These are phyloP conservation scores for Pseudonaja textilis DNA, from an alignment of 2,113 vertebrate species.

Conservation along the genomic window DNA sequence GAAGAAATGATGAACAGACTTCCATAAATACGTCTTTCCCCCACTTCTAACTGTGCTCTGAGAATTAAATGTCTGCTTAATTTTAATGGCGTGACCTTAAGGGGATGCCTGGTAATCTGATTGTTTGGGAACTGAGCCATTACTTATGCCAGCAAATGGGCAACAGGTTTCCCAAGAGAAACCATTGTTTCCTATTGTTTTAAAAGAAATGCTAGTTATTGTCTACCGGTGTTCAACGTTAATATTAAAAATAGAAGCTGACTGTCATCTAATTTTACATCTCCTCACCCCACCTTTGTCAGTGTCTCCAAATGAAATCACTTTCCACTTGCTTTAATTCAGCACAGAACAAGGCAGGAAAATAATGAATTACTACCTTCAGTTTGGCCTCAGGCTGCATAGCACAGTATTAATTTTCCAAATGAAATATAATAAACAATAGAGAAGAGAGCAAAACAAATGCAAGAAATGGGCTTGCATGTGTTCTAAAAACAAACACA, in stretches of 20 bases:
- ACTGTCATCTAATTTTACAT: not conserved
- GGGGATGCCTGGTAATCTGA: too few species aligned
- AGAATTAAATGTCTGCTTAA: not conserved
- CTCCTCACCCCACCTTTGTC: not conserved
- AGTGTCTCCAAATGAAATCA: slow-evolving; percentile 52
- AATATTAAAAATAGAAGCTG: not conserved
- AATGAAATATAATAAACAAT: slow-evolving; percentile 56
- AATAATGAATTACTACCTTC: slow-evolving; percentile 42
- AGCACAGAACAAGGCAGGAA: slow-evolving; percentile 34
- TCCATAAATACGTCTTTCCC: not conserved
- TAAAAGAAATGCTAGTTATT: not conserved
- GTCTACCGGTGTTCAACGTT: not conserved
- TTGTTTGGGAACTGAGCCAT: not conserved
- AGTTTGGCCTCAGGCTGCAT: slow-evolving; percentile 53
- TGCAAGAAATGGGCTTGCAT: slow-evolving; percentile 62
- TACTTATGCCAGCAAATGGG: not conserved
- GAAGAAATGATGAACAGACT: not conserved
- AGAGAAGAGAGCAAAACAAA: slow-evolving; percentile 64
- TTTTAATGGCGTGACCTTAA: not conserved
- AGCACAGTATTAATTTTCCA: slow-evolving; percentile 58
- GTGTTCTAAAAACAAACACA: slow-evolving; percentile 63
- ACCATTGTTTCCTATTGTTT: not conserved
- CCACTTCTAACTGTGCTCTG: not conserved
- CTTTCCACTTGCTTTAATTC: slow-evolving; percentile 31
- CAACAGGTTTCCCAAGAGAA: not conserved